Evolutionary conservation across 2,888 invertebrate species (phyloP).

Genomic region (Cantharis nigra): DNA sequence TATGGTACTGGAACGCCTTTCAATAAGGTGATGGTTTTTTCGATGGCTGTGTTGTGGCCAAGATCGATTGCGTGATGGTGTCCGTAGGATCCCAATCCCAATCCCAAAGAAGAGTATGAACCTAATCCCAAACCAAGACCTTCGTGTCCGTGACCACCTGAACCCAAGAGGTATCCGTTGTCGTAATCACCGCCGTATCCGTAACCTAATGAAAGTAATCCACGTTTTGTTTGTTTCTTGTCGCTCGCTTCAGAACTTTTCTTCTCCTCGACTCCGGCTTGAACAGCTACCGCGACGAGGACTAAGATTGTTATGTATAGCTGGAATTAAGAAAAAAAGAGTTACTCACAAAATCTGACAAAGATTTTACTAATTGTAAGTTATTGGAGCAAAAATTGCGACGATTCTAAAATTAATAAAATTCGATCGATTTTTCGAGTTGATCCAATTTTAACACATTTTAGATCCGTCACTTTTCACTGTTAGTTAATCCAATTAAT

Average conservation of each 20-base stretch:
- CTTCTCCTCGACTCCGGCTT: conserved; percentile 71
- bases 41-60: conserved; percentile 59
- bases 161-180: conserved; percentile 69
- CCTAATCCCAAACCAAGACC: conserved; percentile 58
- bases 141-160: conserved; percentile 61
- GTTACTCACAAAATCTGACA: not conserved
- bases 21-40: conserved; percentile 68
- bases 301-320: conserved; percentile 59
- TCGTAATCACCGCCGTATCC: conserved; percentile 80
- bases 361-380: not conserved
- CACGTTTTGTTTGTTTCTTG: conserved; percentile 83
- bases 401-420: conserved; percentile 13
- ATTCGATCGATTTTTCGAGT: not conserved
- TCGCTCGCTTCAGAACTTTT: conserved; percentile 57
- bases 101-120: conserved; percentile 27
- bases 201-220: conserved; percentile 77
- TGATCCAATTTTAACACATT: not conserved
- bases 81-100: conserved; percentile 38
- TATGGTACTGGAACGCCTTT: conserved; percentile 69
- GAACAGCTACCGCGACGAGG: conserved; percentile 69
- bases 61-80: conserved; percentile 43
- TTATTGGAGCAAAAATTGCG: not conserved
- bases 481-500: not conserved
- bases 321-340: conserved; percentile 34
- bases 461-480: not conserved